A percentile compares a stretch with the other conserved stretches of the same genome.
Conservation (phyloP, 37 sponge, comb jelly and placozoan species). For the Aphrocallistes beatrix region DNA sequence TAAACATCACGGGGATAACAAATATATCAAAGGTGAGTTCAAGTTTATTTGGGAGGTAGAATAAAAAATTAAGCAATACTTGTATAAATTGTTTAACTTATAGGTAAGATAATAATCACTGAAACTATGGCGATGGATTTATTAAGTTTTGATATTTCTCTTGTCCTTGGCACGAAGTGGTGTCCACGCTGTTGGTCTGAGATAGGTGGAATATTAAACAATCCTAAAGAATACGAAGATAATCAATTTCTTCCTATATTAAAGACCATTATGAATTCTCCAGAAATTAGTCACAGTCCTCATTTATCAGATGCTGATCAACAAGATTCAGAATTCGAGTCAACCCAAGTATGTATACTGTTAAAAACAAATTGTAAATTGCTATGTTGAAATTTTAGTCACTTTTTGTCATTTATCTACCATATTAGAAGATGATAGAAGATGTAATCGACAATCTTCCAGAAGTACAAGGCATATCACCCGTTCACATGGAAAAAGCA, state of each 20-base stretch:
- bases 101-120: neutral
- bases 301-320: neutral
- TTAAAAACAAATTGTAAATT: neutral
- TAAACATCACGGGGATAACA: neutral
- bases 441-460: neutral
- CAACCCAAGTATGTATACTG: neutral
- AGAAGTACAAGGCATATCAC: neutral
- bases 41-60: no score
- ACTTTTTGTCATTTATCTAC: neutral
- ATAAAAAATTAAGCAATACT: neutral
- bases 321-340: neutral
- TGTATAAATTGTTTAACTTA: neutral
- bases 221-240: neutral
- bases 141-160: neutral
- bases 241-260: neutral
- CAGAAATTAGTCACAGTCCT: neutral
- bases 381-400: neutral
- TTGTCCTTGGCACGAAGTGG: neutral
- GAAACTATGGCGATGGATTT: neutral
- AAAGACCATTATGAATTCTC: neutral
- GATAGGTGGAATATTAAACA: neutral
- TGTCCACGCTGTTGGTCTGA: neutral
- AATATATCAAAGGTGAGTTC: neutral
- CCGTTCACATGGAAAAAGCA: neutral
- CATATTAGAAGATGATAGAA: neutral